Evolutionary conservation across 2,888 invertebrate genomes (phyloP), one percentile per base, ranked within the genome.

Genomic region (Petrophora chlorosata): DNA sequence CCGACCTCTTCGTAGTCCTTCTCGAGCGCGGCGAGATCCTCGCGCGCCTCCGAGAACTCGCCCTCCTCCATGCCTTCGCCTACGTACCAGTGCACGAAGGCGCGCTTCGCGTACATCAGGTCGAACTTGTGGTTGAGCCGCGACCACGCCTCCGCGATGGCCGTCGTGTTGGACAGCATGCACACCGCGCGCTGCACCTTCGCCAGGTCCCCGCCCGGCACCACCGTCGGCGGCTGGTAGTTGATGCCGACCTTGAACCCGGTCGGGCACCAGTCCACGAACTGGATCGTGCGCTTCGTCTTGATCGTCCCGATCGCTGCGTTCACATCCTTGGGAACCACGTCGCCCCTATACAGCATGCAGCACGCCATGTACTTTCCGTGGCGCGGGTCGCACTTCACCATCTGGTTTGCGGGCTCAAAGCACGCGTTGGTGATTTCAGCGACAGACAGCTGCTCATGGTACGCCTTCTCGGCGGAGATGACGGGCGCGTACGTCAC

Each of bases 131-230:
- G 97, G 84, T 98, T 97, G 52, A 98, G 92, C 67, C 98, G 94
- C 41, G 97, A 97, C 98, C 98, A 98, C 28, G 98, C 98, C 79
- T 98, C 98, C n/a, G 97, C 98, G 72, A 98, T 98, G 52, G 98
- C 97, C 0, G 98, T 98, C 33, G 98, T 98, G 94, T 98, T 98
- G 41, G 97, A 97, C 76, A 98, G 90, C 98, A 98, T 98, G 90
- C 98, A 98, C 2, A 98, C 98, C 9, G 98, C 98, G 28, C 98
- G 93, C 76, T 97, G 97, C 0, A 98, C 97, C 85, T 97, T 97
- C 45, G 98, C 97, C 70, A 97, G 84, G 76, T 98, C 97, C 1
- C 97, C 97, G 2, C 97, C 97, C 0, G 97, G 97, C 0, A 98
- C 97, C 8, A 96, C 97, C 1, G 96, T 96, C 91, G 82, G 96